Percentiles rank a stretch among this genome's conserved stretches.
Conservation (phyloP, 2,797 vertebrate species). For the Coregonus suidteri region DNA sequence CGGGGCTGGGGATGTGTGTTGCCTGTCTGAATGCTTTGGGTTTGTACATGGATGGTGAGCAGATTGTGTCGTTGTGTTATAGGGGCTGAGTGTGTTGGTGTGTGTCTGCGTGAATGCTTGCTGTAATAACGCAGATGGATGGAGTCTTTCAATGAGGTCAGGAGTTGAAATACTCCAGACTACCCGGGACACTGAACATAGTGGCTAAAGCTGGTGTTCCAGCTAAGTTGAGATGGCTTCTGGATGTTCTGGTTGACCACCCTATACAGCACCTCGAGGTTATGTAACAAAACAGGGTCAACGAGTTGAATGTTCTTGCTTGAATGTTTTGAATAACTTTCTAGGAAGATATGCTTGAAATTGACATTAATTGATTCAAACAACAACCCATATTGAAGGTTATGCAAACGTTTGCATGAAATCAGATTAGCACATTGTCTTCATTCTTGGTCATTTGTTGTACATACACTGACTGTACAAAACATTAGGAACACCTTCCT, state of each 20-base stretch:
- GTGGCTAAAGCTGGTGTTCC: too few species aligned
- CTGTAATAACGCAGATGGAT: background rate
- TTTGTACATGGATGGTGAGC: background rate
- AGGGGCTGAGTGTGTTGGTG: constrained; percentile 17
- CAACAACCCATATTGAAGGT: background rate
- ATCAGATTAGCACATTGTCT: constrained; percentile 72
- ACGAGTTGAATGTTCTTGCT: background rate
- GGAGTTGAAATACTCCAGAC: background rate
- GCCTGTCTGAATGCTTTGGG: constrained; percentile 2
- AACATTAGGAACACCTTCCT: too few species aligned
- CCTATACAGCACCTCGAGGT: constrained; percentile 22
- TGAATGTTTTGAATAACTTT: background rate
- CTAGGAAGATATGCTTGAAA: background rate
- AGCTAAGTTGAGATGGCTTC: background rate
- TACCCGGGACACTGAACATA: background rate
- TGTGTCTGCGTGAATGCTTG: background rate
- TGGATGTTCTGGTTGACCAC: too few species aligned
- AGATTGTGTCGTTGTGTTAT: background rate
- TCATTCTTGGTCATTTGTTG: constrained; percentile 57
- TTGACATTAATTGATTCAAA: background rate
- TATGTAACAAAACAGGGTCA: background rate
- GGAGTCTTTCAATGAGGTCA: background rate
- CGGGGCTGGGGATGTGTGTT: constrained; percentile 5
- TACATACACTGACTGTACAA: constrained; percentile 35
- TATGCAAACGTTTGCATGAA: constrained; percentile 66